Evolutionary conservation across 2,888 invertebrate genomes (phyloP), one percentile per base, ranked within the genome.

Genomic region (Diarsia brunnea): DNA sequence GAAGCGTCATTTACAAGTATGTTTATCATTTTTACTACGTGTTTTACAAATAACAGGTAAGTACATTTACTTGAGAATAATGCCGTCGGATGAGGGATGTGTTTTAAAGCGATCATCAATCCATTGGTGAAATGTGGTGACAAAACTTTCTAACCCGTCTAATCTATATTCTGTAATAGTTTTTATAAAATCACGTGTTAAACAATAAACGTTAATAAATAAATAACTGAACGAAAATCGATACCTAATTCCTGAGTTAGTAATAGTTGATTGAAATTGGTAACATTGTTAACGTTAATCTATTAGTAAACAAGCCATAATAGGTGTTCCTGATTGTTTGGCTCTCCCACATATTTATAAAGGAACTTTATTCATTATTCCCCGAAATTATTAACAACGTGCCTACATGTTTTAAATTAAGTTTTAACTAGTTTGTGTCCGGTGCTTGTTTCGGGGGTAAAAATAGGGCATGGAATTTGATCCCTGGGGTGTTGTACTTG

Each of bases 1-100:
- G 83, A 78, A 77, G 82, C 53, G 86, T 71, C 81, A 79, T 82
- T 86, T 80, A 78, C 79, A 85, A 86, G 75, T 61, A 31, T 74
- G 51, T 81, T 75, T 79, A 81, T 79, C 51, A 86, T 86, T 76
- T 84, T 86, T 72, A 78, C 43, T 81, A 64, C 53, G 53, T 64
- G 63, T 47, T 82, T 69, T 69, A 69, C 55, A 72, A 66, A 73
- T 75, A 63, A 73, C 58, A 27, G 49, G 24, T n/a, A n/a, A n/a
- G n/a, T 8, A 38, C 31, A 73, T 73, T 71, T 63, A 67, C 19
- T 64, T 47, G 16, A 7, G 4, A 53, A n/a, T 53, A 61, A 61
- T 31, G 27, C 24, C 27, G 21, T 45, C 16, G 60, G n/a, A 47
- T 61, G 21, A 68, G 12, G 11, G n/a, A 38, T 21, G 24, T 21